Evolutionary conservation across 2,797 vertebrate genomes (phyloP).

Genomic region (Melanotaenia pygmaea): DNA sequence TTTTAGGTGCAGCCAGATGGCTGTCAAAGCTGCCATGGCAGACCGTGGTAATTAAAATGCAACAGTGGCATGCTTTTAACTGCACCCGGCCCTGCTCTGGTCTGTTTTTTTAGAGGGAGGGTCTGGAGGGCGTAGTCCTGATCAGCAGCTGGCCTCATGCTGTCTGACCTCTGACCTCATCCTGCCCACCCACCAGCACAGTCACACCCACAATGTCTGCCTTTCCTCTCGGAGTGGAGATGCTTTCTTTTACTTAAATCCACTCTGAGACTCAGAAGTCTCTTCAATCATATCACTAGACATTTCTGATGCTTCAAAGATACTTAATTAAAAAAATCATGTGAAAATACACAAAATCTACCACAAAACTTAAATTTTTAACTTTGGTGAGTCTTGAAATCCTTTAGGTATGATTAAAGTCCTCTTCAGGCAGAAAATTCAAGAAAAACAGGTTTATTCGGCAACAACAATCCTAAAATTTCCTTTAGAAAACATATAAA

Average conservation of each 20-base stretch:
- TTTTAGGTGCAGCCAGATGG: conserved; percentile 18
- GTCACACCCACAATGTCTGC: conserved; percentile 19
- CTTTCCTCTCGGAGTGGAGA: not conserved
- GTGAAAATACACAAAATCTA: too few species aligned
- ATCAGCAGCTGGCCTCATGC: conserved; percentile 61
- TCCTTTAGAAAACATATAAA: conserved; percentile 17
- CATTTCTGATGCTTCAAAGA: not conserved
- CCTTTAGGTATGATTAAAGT: too few species aligned
- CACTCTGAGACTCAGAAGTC: not conserved
- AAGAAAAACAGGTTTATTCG: conserved; percentile 50
- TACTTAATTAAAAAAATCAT: not conserved
- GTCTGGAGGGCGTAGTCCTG: conserved; percentile 37
- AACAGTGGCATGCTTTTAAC: conserved; percentile 25
- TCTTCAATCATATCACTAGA: not conserved
- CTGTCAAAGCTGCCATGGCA: conserved; percentile 8
- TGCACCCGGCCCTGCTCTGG: conserved; percentile 9
- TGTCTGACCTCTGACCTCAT: conserved; percentile 56
- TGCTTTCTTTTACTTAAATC: not conserved
- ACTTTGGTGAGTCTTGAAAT: too few species aligned
- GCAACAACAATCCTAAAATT: not conserved
- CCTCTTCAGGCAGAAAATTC: not conserved
- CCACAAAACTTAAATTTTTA: too few species aligned
- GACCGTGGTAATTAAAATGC: conserved; percentile 14
- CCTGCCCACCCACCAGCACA: conserved; percentile 12
- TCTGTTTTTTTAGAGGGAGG: conserved; percentile 8